A percentile compares a stretch with the other conserved stretches of the same genome.
Evolutionary conservation across 2,113 vertebrate genomes (phyloP).

Genomic region (Anser cygnoides): DNA sequence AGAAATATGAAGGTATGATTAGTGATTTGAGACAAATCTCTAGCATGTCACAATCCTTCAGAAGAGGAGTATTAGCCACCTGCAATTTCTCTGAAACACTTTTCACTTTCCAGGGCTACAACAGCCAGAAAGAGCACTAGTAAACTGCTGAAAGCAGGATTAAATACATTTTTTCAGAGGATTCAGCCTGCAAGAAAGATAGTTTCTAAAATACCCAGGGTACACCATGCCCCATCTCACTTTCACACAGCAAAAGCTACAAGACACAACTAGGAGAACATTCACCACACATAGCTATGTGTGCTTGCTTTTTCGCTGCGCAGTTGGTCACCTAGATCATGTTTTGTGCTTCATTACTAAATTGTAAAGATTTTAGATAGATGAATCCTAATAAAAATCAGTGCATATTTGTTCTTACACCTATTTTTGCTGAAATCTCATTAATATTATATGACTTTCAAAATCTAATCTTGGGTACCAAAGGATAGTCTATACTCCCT

Average conservation of each 20-base stretch:
- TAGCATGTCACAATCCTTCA: not conserved
- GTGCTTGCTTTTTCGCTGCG: not conserved
- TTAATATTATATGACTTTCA: not conserved
- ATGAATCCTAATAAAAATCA: not conserved
- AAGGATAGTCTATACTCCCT: not conserved
- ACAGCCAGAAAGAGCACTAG: not conserved
- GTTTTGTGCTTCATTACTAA: not conserved
- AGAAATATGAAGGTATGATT: not conserved
- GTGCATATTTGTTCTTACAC: not conserved
- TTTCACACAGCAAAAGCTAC: not conserved
- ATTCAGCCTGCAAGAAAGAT: not conserved
- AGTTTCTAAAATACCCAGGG: not conserved
- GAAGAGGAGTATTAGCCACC: not conserved
- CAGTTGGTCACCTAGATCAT: not conserved
- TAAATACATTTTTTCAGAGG: not conserved
- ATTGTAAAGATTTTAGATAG: not conserved
- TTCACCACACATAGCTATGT: accelerated
- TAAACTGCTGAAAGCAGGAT: not conserved
- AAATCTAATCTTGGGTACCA: not conserved
- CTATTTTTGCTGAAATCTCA: not conserved
- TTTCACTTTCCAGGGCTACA: not conserved
- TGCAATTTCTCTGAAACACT: not conserved
- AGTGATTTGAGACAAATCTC: not conserved
- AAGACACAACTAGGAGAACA: too few relatives aligned
- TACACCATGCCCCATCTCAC: not conserved